These are phyloP conservation scores for Megalonaias nervosa DNA, from an alignment of 1,140 invertebrate species.

Conservation along the genomic window DNA sequence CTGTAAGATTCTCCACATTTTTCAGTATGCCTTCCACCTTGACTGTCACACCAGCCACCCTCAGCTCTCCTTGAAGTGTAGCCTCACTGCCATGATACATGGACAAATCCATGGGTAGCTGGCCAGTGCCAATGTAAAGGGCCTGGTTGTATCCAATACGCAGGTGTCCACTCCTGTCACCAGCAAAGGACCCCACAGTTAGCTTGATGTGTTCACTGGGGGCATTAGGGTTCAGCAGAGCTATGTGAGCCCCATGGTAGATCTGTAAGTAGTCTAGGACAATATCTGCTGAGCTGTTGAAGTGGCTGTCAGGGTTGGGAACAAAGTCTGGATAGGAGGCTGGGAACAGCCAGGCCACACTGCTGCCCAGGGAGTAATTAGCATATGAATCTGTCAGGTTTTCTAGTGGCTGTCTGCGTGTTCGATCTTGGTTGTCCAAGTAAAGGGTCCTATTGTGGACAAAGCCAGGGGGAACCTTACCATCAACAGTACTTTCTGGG, in stretches of 20 bases:
- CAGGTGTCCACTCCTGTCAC: conserved; percentile 57
- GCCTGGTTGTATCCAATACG: conserved; percentile 60
- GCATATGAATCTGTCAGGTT: conserved; percentile 46
- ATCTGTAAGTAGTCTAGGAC: conserved; percentile 43
- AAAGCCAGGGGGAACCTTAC: conserved; percentile 18
- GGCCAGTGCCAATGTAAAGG: conserved; percentile 51
- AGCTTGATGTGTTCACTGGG: conserved; percentile 36
- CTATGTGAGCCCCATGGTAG: conserved; percentile 52
- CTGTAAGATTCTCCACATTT: conserved; percentile 60
- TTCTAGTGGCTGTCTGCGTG: conserved; percentile 33
- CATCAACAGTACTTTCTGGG: conserved; percentile 21
- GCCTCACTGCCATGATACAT: conserved; percentile 52
- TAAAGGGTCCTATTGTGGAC: conserved; percentile 51
- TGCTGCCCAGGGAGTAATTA: conserved; percentile 36
- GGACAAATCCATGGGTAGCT: conserved; percentile 48
- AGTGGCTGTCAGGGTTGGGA: background rate
- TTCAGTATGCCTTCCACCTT: conserved; percentile 54
- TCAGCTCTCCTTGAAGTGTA: conserved; percentile 55
- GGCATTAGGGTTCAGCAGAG: conserved; percentile 36
- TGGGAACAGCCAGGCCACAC: conserved; percentile 53
- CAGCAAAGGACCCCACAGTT: conserved; percentile 36
- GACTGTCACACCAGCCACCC: conserved; percentile 54
- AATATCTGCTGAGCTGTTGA: conserved; percentile 13
- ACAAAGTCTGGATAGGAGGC: conserved; percentile 45
- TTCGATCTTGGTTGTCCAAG: conserved; percentile 45